Conservation (phyloP, 2,888 invertebrate genomes). For the Myopa tessellatipennis region DNA sequence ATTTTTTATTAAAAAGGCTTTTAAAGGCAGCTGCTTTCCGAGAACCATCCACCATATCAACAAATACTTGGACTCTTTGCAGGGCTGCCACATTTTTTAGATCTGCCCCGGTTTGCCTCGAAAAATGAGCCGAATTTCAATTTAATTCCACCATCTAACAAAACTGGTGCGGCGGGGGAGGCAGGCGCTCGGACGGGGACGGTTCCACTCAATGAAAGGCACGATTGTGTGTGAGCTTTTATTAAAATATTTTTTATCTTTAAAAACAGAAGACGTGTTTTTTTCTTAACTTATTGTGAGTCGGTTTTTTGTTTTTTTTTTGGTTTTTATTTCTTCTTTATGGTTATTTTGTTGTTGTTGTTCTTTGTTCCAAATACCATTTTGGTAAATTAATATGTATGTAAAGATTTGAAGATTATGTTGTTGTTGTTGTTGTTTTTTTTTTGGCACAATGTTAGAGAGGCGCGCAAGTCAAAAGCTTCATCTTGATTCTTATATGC, state of each 20-base stretch:
- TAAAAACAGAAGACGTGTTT: background rate
- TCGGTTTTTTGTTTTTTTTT: constrained; percentile 4
- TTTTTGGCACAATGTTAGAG: constrained; percentile 17
- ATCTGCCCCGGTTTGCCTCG: no score
- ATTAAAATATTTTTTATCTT: no score
- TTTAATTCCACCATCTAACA: no score
- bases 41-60: no score
- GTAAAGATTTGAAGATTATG: background rate
- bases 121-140: no score
- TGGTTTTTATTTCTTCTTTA: background rate
- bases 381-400: background rate
- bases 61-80: no score
- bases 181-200: constrained; percentile 19
- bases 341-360: background rate
- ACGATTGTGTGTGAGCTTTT: constrained; percentile 46
- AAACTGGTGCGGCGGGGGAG: no score
- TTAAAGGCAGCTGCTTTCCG: no score
- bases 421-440: constrained; percentile 11
- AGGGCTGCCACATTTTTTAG: background rate
- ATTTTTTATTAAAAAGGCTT: no score
- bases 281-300: background rate
- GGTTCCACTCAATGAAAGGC: constrained; percentile 47
- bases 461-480: constrained; percentile 16
- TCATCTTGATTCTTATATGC: background rate
- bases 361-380: background rate